These are phyloP conservation scores for Amphipyra tragopoginis DNA, from an alignment of 2,888 invertebrate genomes.

Conservation along the genomic window DNA sequence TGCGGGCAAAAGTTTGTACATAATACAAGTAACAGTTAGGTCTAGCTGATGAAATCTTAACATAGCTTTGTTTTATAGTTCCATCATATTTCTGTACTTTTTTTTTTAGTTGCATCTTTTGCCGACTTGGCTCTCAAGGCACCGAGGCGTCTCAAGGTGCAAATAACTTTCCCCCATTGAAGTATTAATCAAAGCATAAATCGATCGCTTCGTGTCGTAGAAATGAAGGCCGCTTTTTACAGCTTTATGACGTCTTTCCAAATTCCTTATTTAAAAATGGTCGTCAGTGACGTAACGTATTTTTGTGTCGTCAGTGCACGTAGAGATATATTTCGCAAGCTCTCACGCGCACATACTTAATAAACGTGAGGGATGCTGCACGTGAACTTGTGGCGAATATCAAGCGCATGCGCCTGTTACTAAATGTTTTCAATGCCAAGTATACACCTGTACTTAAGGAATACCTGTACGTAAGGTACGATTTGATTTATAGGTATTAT, in stretches of 20 bases:
- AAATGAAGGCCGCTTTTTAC: neutral
- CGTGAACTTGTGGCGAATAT: conserved; percentile 25
- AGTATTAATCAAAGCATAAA: no score
- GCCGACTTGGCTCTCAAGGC: no score
- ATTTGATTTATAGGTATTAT: conserved; percentile 12
- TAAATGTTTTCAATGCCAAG: conserved; percentile 30
- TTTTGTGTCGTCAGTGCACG: conserved; percentile 13
- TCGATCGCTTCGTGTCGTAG: no score
- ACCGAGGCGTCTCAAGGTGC: no score
- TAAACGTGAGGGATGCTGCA: conserved; percentile 44
- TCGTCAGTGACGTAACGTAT: conserved; percentile 20
- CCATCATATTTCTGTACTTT: no score
- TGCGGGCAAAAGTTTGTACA: no score
- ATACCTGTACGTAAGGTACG: neutral
- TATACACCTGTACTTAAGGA: conserved; percentile 1
- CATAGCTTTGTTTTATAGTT: no score
- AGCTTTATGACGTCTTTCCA: neutral
- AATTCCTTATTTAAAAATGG: conserved; percentile 6
- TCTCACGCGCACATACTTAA: conserved; percentile 23
- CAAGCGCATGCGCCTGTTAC: conserved; percentile 21
- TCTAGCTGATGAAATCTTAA: no score
- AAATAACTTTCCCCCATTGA: no score
- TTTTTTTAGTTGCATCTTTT: no score
- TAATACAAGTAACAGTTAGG: no score
- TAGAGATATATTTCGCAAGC: conserved; percentile 24